Base-by-base conservation (phyloP, 2,797 vertebrate genomes). In the Onychomys leucogaster region DNA sequence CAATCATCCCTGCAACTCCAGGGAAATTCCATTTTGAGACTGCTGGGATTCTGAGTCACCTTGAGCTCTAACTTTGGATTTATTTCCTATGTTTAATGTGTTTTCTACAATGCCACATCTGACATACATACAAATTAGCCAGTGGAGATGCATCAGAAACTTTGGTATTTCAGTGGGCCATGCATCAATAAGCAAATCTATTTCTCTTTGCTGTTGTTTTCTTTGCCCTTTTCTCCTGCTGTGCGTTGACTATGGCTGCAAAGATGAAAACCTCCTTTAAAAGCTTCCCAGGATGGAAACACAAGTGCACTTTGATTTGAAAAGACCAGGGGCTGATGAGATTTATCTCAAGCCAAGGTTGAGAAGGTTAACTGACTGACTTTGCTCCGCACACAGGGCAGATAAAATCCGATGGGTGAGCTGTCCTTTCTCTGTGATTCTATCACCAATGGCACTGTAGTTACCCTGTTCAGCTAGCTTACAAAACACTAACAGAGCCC, bases 261-360 rank as follows among this genome's bases (percentile, higher is more conserved):
- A 93, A 93, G 85, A 97, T 77, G 63, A 95, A 92, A 83, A 67
- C 7, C 19, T 88, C 83, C 63, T 94, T 86, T 90, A 65, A 61
- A 83, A 59, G 90, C 86, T 65, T 89, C 32, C 43, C 41, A 46
- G 73, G 94, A 78, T 27, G 80, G 43, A 92, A 78, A 43, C 55
- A 41, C 82, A 88, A 95, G 65, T 27, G 32, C 46, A 59, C 9
- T 92, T 91, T 92, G 46, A 90, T 87, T 95, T 86, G 84, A 63
- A 86, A 94, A 97, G 81, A 71, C 8, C 0, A 19, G 1, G 91
- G 59, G 65, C 10, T 95, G 94, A 89, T 76, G 59, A 52, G 77
- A 92, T 59, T 46, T 27, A 6, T 76, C 67, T 41, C 41, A 81
- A 90, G 55, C 17, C 61, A 34, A 84, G 41, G 63, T 17, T 71